These are phyloP conservation scores for Schizothorax lantsangensis DNA, from an alignment of 2,797 vertebrate species.

Conservation along the genomic window DNA sequence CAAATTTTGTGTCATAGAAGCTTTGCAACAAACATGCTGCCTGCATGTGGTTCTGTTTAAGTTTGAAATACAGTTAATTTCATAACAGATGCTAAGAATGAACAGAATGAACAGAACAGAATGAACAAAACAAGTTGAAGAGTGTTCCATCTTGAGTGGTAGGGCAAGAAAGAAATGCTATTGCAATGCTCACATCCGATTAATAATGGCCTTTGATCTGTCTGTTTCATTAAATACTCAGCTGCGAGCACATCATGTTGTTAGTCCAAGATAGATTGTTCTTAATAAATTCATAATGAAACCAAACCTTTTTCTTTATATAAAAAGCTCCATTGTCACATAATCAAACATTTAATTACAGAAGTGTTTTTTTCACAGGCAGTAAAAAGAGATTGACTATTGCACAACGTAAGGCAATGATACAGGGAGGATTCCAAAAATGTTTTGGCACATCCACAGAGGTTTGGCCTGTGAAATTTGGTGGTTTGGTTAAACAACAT, in stretches of 20 bases:
- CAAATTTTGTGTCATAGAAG: not conserved
- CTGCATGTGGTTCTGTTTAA: constrained; percentile 17
- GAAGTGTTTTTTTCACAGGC: not conserved
- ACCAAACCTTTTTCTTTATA: not conserved
- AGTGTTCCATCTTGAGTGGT: not conserved
- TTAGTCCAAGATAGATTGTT: not conserved
- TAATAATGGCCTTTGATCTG: not conserved
- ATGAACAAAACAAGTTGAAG: too few relatives aligned
- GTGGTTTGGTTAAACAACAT: constrained; percentile 2
- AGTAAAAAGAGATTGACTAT: not conserved
- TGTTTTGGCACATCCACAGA: constrained; percentile 10
- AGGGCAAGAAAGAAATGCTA: not conserved
- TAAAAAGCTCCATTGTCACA: not conserved
- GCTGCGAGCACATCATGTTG: not conserved
- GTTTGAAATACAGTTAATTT: too few relatives aligned
- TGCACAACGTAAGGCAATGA: not conserved
- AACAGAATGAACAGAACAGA: too few relatives aligned
- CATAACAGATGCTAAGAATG: too few relatives aligned
- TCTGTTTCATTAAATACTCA: not conserved
- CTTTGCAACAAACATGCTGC: not conserved
- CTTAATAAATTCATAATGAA: not conserved
- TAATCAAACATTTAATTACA: not conserved
- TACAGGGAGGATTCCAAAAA: not conserved
- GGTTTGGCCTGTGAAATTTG: constrained; percentile 19
- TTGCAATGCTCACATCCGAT: constrained; percentile 6